These are phyloP conservation scores for Heliornis fulica DNA, from an alignment of 2,113 vertebrate species.

Conservation along the genomic window DNA sequence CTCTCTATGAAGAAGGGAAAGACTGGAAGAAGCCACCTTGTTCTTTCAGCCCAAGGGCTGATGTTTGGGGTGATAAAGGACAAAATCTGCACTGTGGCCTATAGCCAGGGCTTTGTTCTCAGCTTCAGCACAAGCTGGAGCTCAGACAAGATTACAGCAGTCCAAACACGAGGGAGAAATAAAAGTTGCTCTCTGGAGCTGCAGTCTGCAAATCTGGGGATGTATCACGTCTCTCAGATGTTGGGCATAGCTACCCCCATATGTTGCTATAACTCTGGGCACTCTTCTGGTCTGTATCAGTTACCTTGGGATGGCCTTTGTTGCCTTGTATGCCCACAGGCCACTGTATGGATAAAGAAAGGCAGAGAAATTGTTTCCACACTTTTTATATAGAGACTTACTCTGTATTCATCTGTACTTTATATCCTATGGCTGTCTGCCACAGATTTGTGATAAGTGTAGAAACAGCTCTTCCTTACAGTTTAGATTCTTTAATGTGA, in stretches of 20 bases:
- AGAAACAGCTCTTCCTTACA: not conserved
- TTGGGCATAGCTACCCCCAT: not conserved
- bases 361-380: not conserved
- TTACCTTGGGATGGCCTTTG: not conserved
- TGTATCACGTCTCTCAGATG: not conserved
- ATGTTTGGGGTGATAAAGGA: not conserved
- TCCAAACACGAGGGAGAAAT: accelerated
- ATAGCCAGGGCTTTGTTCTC: not conserved
- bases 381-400: not conserved
- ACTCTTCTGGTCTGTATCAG: not conserved
- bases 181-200: not conserved
- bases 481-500: not conserved
- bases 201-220: not conserved
- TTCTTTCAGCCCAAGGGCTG: not conserved
- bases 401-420: not conserved
- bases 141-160: too few relatives aligned
- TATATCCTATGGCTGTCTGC: not conserved
- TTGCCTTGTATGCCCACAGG: not conserved
- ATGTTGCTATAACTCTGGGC: not conserved
- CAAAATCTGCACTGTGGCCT: not conserved
- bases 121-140: not conserved
- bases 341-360: not conserved
- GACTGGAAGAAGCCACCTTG: not conserved
- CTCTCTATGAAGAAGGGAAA: not conserved
- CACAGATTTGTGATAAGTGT: not conserved